These are phyloP conservation scores for Diorhabda sublineata DNA, from an alignment of 1,140 invertebrate species.

Conservation along the genomic window DNA sequence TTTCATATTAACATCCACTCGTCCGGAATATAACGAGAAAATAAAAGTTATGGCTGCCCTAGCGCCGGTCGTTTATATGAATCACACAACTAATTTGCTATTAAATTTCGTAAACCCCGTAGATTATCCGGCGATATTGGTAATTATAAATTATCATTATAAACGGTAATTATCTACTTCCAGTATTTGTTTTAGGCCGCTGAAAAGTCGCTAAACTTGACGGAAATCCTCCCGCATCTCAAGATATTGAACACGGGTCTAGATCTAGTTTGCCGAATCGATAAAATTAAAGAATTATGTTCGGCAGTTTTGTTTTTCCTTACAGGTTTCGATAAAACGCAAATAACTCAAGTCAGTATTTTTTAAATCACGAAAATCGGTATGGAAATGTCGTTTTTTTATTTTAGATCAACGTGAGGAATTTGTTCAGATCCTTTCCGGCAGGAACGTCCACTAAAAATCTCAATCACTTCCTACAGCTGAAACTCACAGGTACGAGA, in stretches of 20 bases:
- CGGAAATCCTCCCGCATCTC: too few relatives aligned
- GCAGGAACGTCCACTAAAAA: background rate
- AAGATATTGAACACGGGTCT: too few relatives aligned
- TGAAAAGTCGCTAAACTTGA: too few relatives aligned
- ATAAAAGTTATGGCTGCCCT: slow-evolving; percentile 37
- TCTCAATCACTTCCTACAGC: background rate
- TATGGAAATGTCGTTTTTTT: background rate
- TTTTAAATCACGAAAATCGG: too few relatives aligned
- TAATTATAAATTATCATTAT: background rate
- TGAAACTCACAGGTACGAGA: background rate
- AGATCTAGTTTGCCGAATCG: too few relatives aligned
- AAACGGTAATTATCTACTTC: too few relatives aligned
- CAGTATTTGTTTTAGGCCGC: too few relatives aligned
- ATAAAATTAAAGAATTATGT: too few relatives aligned
- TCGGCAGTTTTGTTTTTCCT: too few relatives aligned
- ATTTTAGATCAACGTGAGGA: background rate
- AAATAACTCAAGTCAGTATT: too few relatives aligned
- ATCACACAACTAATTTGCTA: background rate
- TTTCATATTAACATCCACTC: slow-evolving; percentile 60
- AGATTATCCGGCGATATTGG: background rate
- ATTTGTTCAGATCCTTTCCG: background rate
- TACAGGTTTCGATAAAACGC: too few relatives aligned
- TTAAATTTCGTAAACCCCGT: background rate
- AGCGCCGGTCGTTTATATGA: slow-evolving; percentile 32
- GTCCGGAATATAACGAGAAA: slow-evolving; percentile 59